Conservation (phyloP, 2,113 vertebrate genomes). For the Amblyopsis rosae region DNA sequence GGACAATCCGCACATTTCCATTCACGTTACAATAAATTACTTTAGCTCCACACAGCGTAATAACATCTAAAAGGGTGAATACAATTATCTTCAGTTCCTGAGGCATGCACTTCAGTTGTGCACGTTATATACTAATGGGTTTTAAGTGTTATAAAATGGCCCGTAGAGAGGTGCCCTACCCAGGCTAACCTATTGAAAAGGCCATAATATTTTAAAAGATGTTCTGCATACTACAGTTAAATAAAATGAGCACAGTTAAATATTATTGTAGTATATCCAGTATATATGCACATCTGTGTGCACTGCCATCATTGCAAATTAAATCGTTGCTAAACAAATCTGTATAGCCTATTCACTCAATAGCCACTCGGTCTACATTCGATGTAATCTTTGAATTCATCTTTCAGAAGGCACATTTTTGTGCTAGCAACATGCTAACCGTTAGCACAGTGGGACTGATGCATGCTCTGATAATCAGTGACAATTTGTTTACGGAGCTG, state of each 20-base stretch:
- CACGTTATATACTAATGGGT: slow-evolving; percentile 45
- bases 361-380: slow-evolving; percentile 2
- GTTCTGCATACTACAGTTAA: slow-evolving; percentile 27
- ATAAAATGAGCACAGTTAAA: slow-evolving; percentile 29
- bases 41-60: slow-evolving; percentile 32
- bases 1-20: slow-evolving; percentile 36
- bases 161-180: slow-evolving; percentile 45
- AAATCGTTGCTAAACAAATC: slow-evolving; percentile 2
- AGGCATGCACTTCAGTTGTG: slow-evolving; percentile 41
- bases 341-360: slow-evolving; percentile 25
- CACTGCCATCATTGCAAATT: slow-evolving; percentile 25
- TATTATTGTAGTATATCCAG: too few relatives aligned
- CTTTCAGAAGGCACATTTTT: slow-evolving; percentile 5
- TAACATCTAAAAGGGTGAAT: slow-evolving; percentile 37
- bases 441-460: slow-evolving; percentile 33
- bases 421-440: neutral
- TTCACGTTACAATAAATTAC: slow-evolving; percentile 43
- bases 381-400: slow-evolving; percentile 12
- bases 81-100: slow-evolving; percentile 48
- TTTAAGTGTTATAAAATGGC: slow-evolving; percentile 41
- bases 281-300: too few relatives aligned
- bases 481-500: slow-evolving; percentile 41
- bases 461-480: slow-evolving; percentile 34
- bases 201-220: slow-evolving; percentile 46
- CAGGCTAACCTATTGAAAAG: slow-evolving; percentile 38